Conservation (phyloP, 2,888 invertebrate genomes). For the Calameuta idolon region DNA sequence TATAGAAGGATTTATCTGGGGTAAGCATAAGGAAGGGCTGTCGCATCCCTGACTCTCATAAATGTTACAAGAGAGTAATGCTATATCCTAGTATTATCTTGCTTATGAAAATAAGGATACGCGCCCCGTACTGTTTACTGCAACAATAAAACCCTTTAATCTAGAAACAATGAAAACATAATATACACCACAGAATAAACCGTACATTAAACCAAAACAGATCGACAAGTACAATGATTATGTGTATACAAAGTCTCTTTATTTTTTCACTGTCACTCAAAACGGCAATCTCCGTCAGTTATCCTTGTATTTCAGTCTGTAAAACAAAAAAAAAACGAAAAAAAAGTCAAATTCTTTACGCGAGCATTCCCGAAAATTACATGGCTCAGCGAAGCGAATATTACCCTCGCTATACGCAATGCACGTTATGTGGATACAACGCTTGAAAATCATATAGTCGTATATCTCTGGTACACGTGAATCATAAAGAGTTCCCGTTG, state of each 20-base stretch:
- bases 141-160: background rate
- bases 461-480: background rate
- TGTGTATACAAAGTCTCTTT: background rate
- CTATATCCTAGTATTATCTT: background rate
- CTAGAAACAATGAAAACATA: background rate
- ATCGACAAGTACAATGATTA: background rate
- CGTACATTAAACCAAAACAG: background rate
- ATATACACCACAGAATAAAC: background rate
- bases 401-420: constrained; percentile 29
- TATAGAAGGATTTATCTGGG: background rate
- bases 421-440: constrained; percentile 12
- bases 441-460: constrained; percentile 5
- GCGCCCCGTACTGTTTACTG: background rate
- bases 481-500: background rate
- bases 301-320: background rate
- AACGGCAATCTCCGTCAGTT: background rate
- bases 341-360: constrained; percentile 36
- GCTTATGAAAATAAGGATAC: background rate
- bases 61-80: background rate
- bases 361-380: constrained; percentile 41
- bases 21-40: background rate
- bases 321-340: background rate
- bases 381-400: constrained; percentile 30
- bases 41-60: background rate
- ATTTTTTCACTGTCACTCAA: background rate